phyloP scores from a whole-genome alignment of 2,113 vertebrate genomes.

The Hippocampus zosterae region DNA sequence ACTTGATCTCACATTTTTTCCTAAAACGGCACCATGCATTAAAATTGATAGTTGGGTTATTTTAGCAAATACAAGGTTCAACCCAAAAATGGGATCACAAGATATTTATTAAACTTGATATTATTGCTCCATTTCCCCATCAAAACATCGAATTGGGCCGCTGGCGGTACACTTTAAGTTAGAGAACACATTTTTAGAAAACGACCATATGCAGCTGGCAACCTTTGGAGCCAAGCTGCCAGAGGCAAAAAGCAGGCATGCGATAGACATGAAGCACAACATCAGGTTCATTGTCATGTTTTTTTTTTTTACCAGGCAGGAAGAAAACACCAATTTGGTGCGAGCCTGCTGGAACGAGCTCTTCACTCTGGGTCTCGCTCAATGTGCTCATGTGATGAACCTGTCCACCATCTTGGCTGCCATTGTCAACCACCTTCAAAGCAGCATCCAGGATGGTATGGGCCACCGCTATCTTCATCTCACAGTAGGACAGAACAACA shows the following conservation, averaged over 20 bases:
- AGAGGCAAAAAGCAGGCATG: no score
- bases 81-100: no score
- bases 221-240: background rate
- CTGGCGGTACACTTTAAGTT: no score
- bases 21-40: no score
- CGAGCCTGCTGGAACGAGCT: constrained; percentile 97
- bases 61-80: no score
- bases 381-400: constrained; percentile 96
- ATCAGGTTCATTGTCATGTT: background rate
- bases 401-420: constrained; percentile 94
- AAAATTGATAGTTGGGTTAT: no score
- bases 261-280: background rate
- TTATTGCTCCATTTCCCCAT: no score
- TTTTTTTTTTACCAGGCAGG: constrained; percentile 76
- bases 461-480: constrained; percentile 36
- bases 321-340: constrained; percentile 91
- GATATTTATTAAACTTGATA: no score
- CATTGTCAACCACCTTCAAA: constrained; percentile 95
- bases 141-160: no score
- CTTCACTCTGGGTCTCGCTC: constrained; percentile 93
- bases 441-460: constrained; percentile 94
- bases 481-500: constrained; percentile 43
- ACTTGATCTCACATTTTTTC: no score
- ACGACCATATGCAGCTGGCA: no score
- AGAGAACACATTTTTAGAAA: no score